Evolutionary conservation across 2,888 invertebrate genomes (phyloP).

Genomic region (Dryobotodes eremita): DNA sequence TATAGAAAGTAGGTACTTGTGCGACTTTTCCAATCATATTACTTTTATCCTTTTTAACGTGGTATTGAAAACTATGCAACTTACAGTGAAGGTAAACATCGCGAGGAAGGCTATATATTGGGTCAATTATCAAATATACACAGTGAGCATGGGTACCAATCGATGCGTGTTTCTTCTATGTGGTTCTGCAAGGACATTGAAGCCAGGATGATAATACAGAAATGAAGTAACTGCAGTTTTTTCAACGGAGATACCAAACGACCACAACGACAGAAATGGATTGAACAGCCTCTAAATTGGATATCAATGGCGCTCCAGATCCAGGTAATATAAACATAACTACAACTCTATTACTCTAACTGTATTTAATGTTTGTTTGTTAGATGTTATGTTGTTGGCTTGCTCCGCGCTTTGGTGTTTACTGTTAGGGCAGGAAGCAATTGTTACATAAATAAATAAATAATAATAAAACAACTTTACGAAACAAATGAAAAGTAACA

Average conservation of each 20-base stretch:
- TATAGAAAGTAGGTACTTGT: not conserved
- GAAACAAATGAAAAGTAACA: not conserved
- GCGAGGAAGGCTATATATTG: not conserved
- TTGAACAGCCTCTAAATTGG: too few relatives aligned
- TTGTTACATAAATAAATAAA: too few relatives aligned
- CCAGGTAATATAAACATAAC: not conserved
- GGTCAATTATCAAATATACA: not conserved
- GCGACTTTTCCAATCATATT: not conserved
- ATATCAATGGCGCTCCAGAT: not conserved
- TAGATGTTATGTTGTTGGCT: too few relatives aligned
- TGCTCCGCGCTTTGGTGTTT: too few relatives aligned
- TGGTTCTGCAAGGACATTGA: not conserved
- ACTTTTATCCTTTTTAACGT: not conserved
- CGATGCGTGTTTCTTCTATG: not conserved
- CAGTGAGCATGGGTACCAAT: not conserved
- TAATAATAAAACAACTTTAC: not conserved
- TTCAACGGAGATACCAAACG: too few relatives aligned
- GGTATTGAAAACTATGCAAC: constrained; percentile 13
- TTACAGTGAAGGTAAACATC: constrained; percentile 1
- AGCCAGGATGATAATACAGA: not conserved
- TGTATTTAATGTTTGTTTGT: too few relatives aligned
- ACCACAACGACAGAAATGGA: not conserved
- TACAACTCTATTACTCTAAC: too few relatives aligned
- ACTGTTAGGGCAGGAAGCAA: too few relatives aligned
- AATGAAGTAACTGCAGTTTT: not conserved